These are phyloP conservation scores for Gonocerus acuteangulatus DNA, from an alignment of 2,888 invertebrate genomes.

Conservation along the genomic window DNA sequence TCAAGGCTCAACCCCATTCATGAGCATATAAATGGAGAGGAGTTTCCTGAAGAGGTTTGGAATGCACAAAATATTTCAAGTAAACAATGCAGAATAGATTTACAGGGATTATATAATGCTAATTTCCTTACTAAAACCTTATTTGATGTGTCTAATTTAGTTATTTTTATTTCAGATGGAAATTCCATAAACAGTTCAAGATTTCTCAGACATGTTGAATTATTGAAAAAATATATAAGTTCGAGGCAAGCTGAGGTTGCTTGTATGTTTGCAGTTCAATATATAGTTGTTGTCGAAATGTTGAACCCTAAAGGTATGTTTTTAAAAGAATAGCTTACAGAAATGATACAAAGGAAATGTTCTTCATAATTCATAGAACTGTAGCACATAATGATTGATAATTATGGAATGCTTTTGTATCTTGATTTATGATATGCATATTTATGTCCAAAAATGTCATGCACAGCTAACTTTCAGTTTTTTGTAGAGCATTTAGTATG, in stretches of 20 bases:
- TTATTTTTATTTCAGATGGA: slow-evolving; percentile 28
- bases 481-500: no score
- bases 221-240: slow-evolving; percentile 31
- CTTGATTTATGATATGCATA: not conserved
- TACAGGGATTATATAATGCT: no score
- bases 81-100: no score
- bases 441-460: not conserved
- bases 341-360: no score
- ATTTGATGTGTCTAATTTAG: no score
- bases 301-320: slow-evolving; percentile 30
- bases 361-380: not conserved
- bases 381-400: not conserved
- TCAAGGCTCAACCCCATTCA: no score
- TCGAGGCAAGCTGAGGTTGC: slow-evolving; percentile 32
- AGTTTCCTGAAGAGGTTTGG: no score
- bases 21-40: no score
- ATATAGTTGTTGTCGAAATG: slow-evolving; percentile 30
- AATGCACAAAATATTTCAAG: no score
- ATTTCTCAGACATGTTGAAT: slow-evolving; percentile 21
- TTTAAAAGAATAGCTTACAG: no score
- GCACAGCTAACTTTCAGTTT: no score
- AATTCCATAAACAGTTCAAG: slow-evolving; percentile 25
- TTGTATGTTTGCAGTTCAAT: slow-evolving; percentile 31
- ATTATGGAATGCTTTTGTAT: not conserved
- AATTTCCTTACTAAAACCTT: no score